Base-by-base conservation (phyloP, 2,888 invertebrate species). In the Dolichomitus sp. region DNA sequence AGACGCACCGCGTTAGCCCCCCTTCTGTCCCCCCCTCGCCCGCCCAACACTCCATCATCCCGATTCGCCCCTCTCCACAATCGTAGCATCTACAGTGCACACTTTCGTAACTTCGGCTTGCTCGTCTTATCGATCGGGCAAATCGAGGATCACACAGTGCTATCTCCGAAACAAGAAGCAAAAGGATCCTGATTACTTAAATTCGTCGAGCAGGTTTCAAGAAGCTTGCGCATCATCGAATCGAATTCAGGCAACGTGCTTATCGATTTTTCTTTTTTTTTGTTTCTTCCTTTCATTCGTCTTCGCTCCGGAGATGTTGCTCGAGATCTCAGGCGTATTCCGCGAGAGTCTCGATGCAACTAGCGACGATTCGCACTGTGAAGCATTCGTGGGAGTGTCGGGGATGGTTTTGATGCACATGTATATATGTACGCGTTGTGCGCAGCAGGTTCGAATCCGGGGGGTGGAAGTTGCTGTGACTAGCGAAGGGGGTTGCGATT, bases 71-170 rank as follows among this genome's bases (percentile, higher is more conserved):
- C 37, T 45, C 17, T 42, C 66, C 69, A 45, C 57, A 40, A 30
- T 23, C 37, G 27, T 19, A 14, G 17, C 40, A 59, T 70, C 75
- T 42, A 19, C 65, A 33, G 33, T 50, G 45, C 57, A 37, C 40
- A 75, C 74, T 74, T 80, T 84, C 75, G 65, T 76, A 73, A 80
- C 73, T 82, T 80, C 50, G 61, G 72, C 50, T 77, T 37, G 37
- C 61, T 63, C 50, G 74, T 75, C 40, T 74, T 80, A 84, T 85
- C 85, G 85, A 84, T 81, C 85, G 65, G 69, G 59, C 66, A 37
- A 78, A 72, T 77, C 70, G 72, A 70, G 70, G 85, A 85, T 85
- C 83, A 77, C 72, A 42, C 48, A 42, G 61, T 45, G 27, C 12
- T 30, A 59, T 73, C 54, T 12, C 42, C 45, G n/a, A 59, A 54